Conservation (phyloP, 2,113 vertebrate genomes). For the Sisor rabdophorus region DNA sequence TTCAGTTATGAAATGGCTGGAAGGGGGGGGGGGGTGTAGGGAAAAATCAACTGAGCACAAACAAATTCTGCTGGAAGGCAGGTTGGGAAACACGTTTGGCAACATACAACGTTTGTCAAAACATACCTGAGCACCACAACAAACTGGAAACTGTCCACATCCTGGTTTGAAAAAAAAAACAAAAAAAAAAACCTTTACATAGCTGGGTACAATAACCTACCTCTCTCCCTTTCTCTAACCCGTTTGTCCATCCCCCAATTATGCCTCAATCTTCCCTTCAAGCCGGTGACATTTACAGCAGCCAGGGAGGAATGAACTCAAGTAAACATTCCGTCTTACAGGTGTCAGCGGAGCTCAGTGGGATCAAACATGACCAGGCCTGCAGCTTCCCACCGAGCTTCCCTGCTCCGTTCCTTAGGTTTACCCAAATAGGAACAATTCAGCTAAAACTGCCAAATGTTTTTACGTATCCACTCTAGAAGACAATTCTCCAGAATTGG, state of each 20-base stretch:
- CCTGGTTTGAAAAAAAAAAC: conserved; percentile 22
- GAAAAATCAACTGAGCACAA: conserved; percentile 41
- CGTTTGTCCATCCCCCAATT: neutral
- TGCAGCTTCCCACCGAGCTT: conserved; percentile 61
- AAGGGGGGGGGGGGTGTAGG: conserved; percentile 2
- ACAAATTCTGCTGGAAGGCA: conserved; percentile 50
- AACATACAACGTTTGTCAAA: conserved; percentile 54
- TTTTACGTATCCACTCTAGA: neutral
- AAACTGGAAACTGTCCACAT: conserved; percentile 40
- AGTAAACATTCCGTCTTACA: conserved; percentile 71
- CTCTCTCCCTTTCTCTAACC: neutral
- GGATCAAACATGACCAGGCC: conserved; percentile 78
- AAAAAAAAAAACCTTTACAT: neutral
- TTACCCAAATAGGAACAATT: conserved; percentile 12
- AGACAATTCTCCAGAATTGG: neutral
- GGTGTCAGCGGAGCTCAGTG: conserved; percentile 66
- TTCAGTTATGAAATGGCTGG: conserved; percentile 51
- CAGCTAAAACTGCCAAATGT: neutral
- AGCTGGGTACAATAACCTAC: neutral
- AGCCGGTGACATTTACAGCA: conserved; percentile 51
- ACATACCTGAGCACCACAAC: conserved; percentile 46
- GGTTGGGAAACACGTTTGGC: conserved; percentile 65
- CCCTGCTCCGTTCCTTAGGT: conserved; percentile 41
- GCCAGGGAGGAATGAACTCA: conserved; percentile 56
- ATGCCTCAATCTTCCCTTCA: neutral